These are phyloP conservation scores for Leucoraja ocellata DNA, from an alignment of 2,797 vertebrate species.

Conservation along the genomic window DNA sequence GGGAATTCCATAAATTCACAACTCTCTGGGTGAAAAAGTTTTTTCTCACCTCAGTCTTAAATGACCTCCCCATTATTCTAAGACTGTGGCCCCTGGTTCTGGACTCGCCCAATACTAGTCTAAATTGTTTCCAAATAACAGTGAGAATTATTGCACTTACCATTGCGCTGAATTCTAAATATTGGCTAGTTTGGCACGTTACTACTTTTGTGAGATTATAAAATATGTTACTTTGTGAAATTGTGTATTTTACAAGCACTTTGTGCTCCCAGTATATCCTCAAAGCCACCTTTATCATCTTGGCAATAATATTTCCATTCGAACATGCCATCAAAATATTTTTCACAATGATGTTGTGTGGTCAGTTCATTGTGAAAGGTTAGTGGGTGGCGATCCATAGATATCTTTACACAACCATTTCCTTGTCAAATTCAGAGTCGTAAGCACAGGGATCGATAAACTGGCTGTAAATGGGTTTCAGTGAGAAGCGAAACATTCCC, in stretches of 20 bases:
- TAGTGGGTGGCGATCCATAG: not conserved
- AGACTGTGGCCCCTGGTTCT: no score
- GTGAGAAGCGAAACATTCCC: conserved; percentile 30
- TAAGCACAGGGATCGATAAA: conserved; percentile 40
- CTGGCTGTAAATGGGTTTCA: conserved; percentile 35
- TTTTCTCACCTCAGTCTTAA: no score
- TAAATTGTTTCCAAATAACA: not conserved
- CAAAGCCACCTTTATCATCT: not conserved
- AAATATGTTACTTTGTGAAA: not conserved
- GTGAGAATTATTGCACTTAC: not conserved
- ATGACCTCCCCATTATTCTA: no score
- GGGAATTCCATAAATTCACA: no score
- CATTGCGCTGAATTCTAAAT: not conserved
- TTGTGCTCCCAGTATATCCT: not conserved
- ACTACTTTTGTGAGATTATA: not conserved
- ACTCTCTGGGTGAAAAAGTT: no score
- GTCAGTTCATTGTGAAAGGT: conserved; percentile 12
- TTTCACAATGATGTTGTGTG: not conserved
- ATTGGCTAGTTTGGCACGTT: not conserved
- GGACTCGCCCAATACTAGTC: no score
- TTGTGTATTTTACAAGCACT: not conserved
- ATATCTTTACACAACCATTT: conserved; percentile 30
- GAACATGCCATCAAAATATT: not conserved
- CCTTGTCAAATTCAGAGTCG: conserved; percentile 38
- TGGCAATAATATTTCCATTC: not conserved